These are phyloP conservation scores for Rousettus leschenaultii DNA, from an alignment of 2,113 vertebrate genomes.

Conservation along the genomic window DNA sequence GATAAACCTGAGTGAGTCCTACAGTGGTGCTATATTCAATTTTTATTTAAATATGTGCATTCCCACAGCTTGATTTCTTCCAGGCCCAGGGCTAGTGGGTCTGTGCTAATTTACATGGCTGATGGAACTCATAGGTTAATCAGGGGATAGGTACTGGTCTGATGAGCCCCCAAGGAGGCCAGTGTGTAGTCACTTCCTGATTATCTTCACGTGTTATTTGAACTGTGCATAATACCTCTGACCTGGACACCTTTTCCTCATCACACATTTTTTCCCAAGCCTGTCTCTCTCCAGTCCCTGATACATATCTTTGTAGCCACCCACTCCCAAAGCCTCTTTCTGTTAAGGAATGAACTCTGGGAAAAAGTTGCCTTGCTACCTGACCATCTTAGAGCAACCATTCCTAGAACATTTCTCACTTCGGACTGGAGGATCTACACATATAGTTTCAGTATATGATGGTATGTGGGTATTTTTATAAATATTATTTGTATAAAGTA, in stretches of 20 bases:
- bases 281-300: not conserved
- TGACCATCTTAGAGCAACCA: not conserved
- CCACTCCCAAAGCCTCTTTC: not conserved
- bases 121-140: conserved; percentile 24
- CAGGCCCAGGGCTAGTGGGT: conserved; percentile 5
- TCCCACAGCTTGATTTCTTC: conserved; percentile 25
- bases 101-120: conserved; percentile 37
- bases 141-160: conserved; percentile 23
- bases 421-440: not conserved
- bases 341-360: not conserved
- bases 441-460: accelerated
- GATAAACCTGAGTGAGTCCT: not conserved
- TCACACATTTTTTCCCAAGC: not conserved
- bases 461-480: not conserved
- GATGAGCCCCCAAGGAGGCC: conserved; percentile 17
- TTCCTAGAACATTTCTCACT: not conserved
- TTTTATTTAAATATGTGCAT: conserved; percentile 56
- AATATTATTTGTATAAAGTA: not conserved
- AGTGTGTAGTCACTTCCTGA: not conserved
- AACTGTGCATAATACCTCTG: conserved; percentile 12
- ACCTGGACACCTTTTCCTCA: conserved; percentile 1
- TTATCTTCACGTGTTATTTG: not conserved
- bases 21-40: conserved; percentile 19
- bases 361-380: not conserved
- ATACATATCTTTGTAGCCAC: not conserved